Evolutionary conservation across 2,797 vertebrate genomes (phyloP), one percentile per base, ranked within the genome.

Genomic region (Neosalanx taihuensis): DNA sequence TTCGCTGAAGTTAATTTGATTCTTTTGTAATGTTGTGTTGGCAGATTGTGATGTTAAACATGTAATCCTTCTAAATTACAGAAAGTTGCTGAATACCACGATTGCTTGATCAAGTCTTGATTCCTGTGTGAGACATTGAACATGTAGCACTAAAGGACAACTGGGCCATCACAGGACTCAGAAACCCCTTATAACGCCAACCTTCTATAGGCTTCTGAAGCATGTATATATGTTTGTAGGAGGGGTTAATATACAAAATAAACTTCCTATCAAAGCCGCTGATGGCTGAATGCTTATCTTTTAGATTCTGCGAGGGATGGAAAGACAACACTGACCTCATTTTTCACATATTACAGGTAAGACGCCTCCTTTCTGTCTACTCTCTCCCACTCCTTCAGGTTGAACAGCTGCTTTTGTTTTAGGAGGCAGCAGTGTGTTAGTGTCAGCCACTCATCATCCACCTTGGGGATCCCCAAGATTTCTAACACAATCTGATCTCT

Each of bases 261-360:
- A 3, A 23, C 29, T 29, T 59, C 6, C 6, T 10, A 59, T 59
- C 5, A 59, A 59, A 59, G 20, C 2, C 10, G 20, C n/a, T 59
- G 6, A 59, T 59, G 10, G 20, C 7, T 37, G 7, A 37, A 41
- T 7, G 37, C 31, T 37, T 30, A 17, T 13, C 33, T 64, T 2
- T 64, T 9, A 20, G 62, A 64, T 64, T 7, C 18, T 59, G 23
- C 23, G 51, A 17, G 51, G 51, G 51, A 7, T 59, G 12, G 29
- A 10, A 17, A 64, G n/a, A 41, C 9, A 64, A 41, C 6, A 64
- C 10, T 62, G 46, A 71, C 74, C 76, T 76, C 76, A 57, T 76
- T 73, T 64, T 70, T 62, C 73, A 69, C 72, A 74, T 59, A 58
- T 61, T 59, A 69, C 78, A 68, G 67, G 74, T 72, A 72, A 67